Evolutionary conservation across 2,888 invertebrate genomes (phyloP), one percentile per base, ranked within the genome.

Genomic region (Perizoma flavofasciatum): DNA sequence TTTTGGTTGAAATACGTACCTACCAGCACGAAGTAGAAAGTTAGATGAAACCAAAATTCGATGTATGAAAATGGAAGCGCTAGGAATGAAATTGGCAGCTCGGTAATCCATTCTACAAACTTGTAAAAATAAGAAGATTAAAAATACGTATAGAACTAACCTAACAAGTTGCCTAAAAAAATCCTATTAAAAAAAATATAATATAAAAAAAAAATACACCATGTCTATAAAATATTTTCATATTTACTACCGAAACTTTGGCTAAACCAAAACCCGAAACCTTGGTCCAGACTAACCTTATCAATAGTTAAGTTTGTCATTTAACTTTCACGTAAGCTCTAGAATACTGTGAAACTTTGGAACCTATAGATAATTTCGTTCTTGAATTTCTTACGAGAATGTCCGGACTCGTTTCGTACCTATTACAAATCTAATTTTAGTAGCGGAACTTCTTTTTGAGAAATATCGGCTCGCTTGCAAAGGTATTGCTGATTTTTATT

Each of bases 351-450:
- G 35, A 49, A 61, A 56, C 51, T 59, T 54, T n/a, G 58, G 48
- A 61, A 56, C 54, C 49, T 54, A 50, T 55, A 62, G 54, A 61
- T 67, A 67, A 63, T 63, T 62, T 66, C 53, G 53, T 64, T 58
- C 54, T 59, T 65, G 55, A 70, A 70, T 69, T 41, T 39, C 70
- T 56, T 59, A 55, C 69, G 67, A 69, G 70, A 63, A 56, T 37
- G 59, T 72, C 72, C 69, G 74, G 69, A 80, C 89, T 88, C 89
- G 88, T 87, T 79, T 82, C 79, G 83, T 86, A 85, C 83, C 85
- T 22, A 22, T 37, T 4, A 75, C 84, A 90, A 89, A 90, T 90
- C 88, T 86, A 89, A 89, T 91, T 89, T 87, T 83, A 84, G 81
- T 74, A 69, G 70, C 76, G 79, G 81, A 81, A 86, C 88, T 84